These are phyloP conservation scores for Drosophila nasuta DNA, from an alignment of 1,140 invertebrate species.

Conservation along the genomic window DNA sequence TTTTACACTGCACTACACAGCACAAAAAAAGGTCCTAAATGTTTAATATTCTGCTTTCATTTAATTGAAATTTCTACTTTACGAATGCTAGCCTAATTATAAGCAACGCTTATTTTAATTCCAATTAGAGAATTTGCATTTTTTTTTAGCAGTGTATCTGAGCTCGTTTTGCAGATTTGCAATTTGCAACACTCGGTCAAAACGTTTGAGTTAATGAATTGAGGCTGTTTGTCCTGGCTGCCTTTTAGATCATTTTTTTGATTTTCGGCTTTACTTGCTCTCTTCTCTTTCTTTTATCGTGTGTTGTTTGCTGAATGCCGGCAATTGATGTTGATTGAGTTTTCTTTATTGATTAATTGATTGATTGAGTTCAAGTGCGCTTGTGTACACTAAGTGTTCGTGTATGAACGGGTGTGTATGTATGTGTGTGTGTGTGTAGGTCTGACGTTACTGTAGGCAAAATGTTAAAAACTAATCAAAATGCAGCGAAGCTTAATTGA, in stretches of 20 bases:
- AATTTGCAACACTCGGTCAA: conserved; percentile 61
- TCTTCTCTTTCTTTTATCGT: conserved; percentile 8
- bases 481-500: conserved; percentile 71
- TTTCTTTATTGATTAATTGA: conserved; percentile 78
- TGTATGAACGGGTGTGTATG: conserved; percentile 16
- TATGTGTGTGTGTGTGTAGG: conserved; percentile 14
- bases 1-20: conserved; percentile 9
- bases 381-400: conserved; percentile 28
- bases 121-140: neutral
- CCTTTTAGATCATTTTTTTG: conserved; percentile 36
- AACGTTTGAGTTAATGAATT: conserved; percentile 76
- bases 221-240: conserved; percentile 50
- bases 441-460: conserved; percentile 24
- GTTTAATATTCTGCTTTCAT: too few species aligned
- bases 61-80: too few species aligned
- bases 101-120: too few species aligned
- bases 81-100: too few species aligned
- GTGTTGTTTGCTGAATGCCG: conserved; percentile 49
- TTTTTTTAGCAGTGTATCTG: conserved; percentile 18
- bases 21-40: neutral
- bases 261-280: conserved; percentile 28
- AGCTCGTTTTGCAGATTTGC: conserved; percentile 58
- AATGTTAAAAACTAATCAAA: conserved; percentile 80
- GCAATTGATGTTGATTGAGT: conserved; percentile 78
- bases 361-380: conserved; percentile 71